phyloP scores from a whole-genome alignment of 2,113 vertebrate species.

The Hippocampus zosterae region DNA sequence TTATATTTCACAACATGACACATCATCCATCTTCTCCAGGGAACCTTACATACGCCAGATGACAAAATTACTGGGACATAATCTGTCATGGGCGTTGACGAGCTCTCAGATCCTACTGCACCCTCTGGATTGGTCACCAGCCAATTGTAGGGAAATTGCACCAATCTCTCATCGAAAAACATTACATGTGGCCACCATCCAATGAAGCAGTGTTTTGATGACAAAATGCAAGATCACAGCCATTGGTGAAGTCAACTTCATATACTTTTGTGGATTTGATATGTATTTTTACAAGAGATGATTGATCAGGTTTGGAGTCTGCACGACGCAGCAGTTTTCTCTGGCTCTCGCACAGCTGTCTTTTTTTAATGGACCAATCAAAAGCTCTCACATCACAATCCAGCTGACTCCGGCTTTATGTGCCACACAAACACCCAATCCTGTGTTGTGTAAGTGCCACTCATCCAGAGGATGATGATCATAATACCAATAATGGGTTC shows the following conservation, averaged over 20 bases:
- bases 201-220: background rate
- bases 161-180: background rate
- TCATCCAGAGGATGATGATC: background rate
- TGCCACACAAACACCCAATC: constrained; percentile 21
- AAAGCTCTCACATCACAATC: constrained; percentile 24
- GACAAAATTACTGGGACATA: background rate
- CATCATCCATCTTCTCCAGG: background rate
- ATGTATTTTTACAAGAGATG: constrained; percentile 19
- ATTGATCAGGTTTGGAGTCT: constrained; percentile 29
- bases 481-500: background rate
- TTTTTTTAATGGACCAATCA: constrained; percentile 49
- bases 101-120: too few species aligned
- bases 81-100: too few species aligned
- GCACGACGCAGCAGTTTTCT: constrained; percentile 51
- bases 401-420: constrained; percentile 43
- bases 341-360: constrained; percentile 16
- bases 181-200: background rate
- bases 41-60: background rate
- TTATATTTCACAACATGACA: background rate
- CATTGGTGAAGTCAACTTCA: background rate
- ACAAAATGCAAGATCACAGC: background rate
- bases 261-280: background rate
- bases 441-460: constrained; percentile 33
- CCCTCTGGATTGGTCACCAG: too few species aligned
- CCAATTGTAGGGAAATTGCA: too few species aligned